These are phyloP conservation scores for Denticeps clupeoides DNA, from an alignment of 2,797 vertebrate genomes.

Conservation along the genomic window DNA sequence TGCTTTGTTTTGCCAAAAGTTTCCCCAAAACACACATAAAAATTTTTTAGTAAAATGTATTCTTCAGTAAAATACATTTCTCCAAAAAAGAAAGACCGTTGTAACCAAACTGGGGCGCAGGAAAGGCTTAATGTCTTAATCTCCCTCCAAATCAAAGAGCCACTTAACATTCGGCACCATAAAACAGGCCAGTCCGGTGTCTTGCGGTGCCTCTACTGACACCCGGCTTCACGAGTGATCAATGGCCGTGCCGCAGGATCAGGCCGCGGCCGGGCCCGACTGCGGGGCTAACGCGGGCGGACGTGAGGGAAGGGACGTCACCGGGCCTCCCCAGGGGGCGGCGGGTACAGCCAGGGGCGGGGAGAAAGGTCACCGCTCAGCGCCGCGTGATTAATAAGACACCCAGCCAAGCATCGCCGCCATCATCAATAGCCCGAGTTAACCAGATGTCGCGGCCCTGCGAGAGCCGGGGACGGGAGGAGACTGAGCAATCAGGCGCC, in stretches of 20 bases:
- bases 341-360: slow-evolving; percentile 42
- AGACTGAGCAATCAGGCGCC: slow-evolving; percentile 27
- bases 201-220: slow-evolving; percentile 19
- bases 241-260: slow-evolving; percentile 46
- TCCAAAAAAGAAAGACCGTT: too few relatives aligned
- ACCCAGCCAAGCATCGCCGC: slow-evolving; percentile 58
- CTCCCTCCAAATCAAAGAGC: neutral
- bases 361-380: slow-evolving; percentile 68
- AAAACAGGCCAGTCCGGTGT: neutral
- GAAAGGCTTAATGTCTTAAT: too few relatives aligned
- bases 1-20: slow-evolving; percentile 10
- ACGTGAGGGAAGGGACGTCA: slow-evolving; percentile 67
- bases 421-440: slow-evolving; percentile 39
- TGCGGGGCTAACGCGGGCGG: slow-evolving; percentile 64
- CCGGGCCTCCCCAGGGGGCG: slow-evolving; percentile 43
- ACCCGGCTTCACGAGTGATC: slow-evolving; percentile 66
- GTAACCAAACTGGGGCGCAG: too few relatives aligned
- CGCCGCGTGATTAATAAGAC: slow-evolving; percentile 80
- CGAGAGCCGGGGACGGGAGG: slow-evolving; percentile 16
- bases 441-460: slow-evolving; percentile 24
- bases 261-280: slow-evolving; percentile 37
- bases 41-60: too few relatives aligned
- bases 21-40: slow-evolving; percentile 20
- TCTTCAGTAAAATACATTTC: too few relatives aligned
- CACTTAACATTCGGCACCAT: slow-evolving; percentile 1